phyloP scores from a whole-genome alignment of 2,113 vertebrate species.

The Microcebus lehilahytsara region DNA sequence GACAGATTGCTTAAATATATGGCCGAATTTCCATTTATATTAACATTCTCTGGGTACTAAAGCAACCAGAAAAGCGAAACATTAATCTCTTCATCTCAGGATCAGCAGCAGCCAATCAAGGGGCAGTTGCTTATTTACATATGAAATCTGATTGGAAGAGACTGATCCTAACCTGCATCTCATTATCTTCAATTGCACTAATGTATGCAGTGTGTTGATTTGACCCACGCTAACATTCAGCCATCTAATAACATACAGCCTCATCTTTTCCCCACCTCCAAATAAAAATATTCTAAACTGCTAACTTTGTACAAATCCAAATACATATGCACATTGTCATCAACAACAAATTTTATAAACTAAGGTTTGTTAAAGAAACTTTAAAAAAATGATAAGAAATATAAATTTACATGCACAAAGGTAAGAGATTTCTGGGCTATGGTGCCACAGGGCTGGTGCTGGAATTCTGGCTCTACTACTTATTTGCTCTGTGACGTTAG shows the following conservation, averaged over 20 bases:
- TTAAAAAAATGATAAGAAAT: neutral
- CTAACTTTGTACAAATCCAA: neutral
- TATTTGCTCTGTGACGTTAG: neutral
- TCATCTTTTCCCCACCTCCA: neutral
- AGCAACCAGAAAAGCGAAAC: constrained; percentile 29
- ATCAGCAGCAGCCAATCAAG: constrained; percentile 66
- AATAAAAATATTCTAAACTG: constrained; percentile 4
- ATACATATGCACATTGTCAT: neutral
- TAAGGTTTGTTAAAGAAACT: neutral
- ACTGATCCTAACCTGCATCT: neutral
- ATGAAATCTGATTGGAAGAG: constrained; percentile 35
- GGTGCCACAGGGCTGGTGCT: neutral
- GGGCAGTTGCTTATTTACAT: constrained; percentile 27
- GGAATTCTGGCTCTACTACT: neutral
- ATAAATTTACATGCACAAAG: neutral
- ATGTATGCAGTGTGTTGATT: neutral
- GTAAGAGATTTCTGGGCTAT: neutral
- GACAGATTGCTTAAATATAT: constrained; percentile 56
- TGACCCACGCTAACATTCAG: neutral
- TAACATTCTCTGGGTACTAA: neutral
- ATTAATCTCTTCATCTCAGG: constrained; percentile 13
- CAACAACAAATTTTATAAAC: neutral
- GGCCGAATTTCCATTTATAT: constrained; percentile 50
- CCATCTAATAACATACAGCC: neutral
- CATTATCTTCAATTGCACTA: neutral